Conservation (phyloP, 2,888 invertebrate species). For the Horisme vitalbata region DNA sequence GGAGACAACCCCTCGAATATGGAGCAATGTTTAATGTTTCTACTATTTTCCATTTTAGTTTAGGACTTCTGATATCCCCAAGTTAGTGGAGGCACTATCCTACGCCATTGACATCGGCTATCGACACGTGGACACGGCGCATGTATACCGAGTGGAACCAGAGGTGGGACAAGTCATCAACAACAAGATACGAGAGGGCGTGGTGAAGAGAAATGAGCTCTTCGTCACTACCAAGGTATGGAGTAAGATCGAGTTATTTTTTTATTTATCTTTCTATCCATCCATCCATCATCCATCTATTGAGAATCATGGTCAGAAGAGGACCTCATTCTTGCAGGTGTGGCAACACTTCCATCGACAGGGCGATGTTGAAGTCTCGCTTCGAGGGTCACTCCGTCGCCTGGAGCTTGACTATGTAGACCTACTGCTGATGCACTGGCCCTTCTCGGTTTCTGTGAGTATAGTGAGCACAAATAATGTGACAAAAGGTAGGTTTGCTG, state of each 20-base stretch:
- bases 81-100: slow-evolving; percentile 80
- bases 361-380: slow-evolving; percentile 57
- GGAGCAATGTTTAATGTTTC: no score
- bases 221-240: slow-evolving; percentile 65
- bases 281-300: no score
- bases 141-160: neutral
- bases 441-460: slow-evolving; percentile 63
- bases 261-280: no score
- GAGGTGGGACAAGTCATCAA: slow-evolving; percentile 29
- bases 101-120: slow-evolving; percentile 90
- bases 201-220: slow-evolving; percentile 54
- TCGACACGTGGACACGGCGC: slow-evolving; percentile 84
- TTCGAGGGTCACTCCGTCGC: slow-evolving; percentile 54
- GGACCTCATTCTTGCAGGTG: slow-evolving; percentile 46
- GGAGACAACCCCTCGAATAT: no score
- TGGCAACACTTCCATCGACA: slow-evolving; percentile 64
- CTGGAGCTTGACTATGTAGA: slow-evolving; percentile 64
- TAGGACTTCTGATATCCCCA: slow-evolving; percentile 41
- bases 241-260: neutral
- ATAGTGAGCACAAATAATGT: no score
- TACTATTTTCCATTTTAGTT: slow-evolving; percentile 49
- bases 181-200: neutral
- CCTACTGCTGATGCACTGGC: slow-evolving; percentile 66
- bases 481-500: no score
- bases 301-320: no score